Evolutionary conservation across 2,888 invertebrate genomes (phyloP).

Genomic region (Anticlea derivata): DNA sequence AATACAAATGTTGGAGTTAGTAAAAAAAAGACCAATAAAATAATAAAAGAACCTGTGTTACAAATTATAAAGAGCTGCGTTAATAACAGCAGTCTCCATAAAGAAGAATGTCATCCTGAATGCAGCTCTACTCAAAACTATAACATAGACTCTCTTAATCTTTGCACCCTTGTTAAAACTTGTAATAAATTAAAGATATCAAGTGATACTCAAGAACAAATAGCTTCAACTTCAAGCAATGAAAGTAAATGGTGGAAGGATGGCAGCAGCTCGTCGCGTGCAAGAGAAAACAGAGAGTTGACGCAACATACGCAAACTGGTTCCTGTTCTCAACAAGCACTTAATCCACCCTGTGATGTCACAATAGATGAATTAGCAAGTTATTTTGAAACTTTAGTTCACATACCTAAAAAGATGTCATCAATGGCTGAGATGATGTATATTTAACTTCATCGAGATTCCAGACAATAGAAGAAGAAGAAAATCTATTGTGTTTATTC

Average conservation of each 20-base stretch:
- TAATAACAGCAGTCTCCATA: slow-evolving; percentile 39
- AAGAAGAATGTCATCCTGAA: slow-evolving; percentile 36
- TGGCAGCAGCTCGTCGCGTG: slow-evolving; percentile 35
- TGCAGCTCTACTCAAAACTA: slow-evolving; percentile 31
- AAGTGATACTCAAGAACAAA: slow-evolving; percentile 45
- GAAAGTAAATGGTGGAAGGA: slow-evolving; percentile 65
- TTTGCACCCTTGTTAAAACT: slow-evolving; percentile 70
- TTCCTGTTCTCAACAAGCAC: slow-evolving; percentile 92
- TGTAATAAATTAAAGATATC: slow-evolving; percentile 76
- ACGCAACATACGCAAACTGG: slow-evolving; percentile 58
- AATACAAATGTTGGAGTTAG: slow-evolving; percentile 51
- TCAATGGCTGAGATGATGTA: slow-evolving; percentile 99
- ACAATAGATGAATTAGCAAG: slow-evolving; percentile 97
- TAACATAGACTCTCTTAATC: slow-evolving; percentile 56
- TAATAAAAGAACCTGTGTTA: slow-evolving; percentile 83
- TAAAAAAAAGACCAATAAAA: slow-evolving; percentile 73
- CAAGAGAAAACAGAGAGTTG: slow-evolving; percentile 48
- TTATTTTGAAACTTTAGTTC: slow-evolving; percentile 97
- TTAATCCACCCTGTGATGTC: slow-evolving; percentile 90
- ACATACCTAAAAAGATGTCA: slow-evolving; percentile 99
- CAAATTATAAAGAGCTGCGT: slow-evolving; percentile 68
- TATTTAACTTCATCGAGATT: too few species aligned
- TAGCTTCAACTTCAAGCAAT: slow-evolving; percentile 41
- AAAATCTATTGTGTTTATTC: too few species aligned
- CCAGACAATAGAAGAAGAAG: too few species aligned